Percentiles rank a stretch among this genome's conserved stretches.
Evolutionary conservation across 2,113 vertebrate genomes (phyloP).

Genomic region (cat (Felis catus)): F.catus_Fca126_mat1.0 CM031412.1:48676501-48677000

Average conservation of each 20-base stretch:
- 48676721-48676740: background rate
- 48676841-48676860: background rate
- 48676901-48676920: too few relatives aligned
- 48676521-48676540: background rate
- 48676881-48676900: too few relatives aligned
- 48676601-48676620: conserved; percentile 26
- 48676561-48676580: conserved; percentile 16
- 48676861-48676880: background rate
- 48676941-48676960: too few relatives aligned
- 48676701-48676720: background rate
- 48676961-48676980: too few relatives aligned
- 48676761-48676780: background rate
- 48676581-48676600: conserved; percentile 49
- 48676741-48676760: background rate
- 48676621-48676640: background rate
- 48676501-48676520: background rate
- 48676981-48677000: too few relatives aligned
- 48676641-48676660: conserved; percentile 19
- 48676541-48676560: conserved; percentile 42
- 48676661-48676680: background rate
- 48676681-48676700: background rate
- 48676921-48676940: too few relatives aligned
- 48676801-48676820: background rate
- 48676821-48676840: background rate
- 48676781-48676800: background rate